Evolutionary conservation across 2,888 invertebrate species (phyloP).

Genomic region (Calliscelio sp.): DNA sequence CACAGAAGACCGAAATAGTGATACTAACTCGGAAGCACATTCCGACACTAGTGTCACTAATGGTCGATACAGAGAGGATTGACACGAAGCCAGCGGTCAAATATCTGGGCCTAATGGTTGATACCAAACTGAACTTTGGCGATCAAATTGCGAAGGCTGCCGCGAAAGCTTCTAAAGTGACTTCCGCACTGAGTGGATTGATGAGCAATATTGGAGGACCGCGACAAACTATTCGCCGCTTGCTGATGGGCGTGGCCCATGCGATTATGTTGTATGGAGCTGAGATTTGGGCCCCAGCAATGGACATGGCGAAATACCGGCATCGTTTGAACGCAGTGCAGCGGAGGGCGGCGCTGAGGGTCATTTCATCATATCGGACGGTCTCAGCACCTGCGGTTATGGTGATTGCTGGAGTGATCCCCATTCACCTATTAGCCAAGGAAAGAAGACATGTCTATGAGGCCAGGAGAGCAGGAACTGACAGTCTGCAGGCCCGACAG

Average conservation of each 20-base stretch:
- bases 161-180: not conserved
- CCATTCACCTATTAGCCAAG: no score
- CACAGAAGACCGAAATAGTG: not conserved
- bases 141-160: slow-evolving; percentile 59
- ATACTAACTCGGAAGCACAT: slow-evolving; percentile 63
- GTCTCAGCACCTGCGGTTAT: no score
- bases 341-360: slow-evolving; percentile 62
- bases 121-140: slow-evolving; percentile 52
- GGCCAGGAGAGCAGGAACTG: no score
- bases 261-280: not conserved
- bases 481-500: no score
- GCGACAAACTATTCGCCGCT: slow-evolving; percentile 7
- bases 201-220: slow-evolving; percentile 16
- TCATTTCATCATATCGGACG: slow-evolving; percentile 72
- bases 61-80: no score
- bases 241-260: slow-evolving; percentile 13
- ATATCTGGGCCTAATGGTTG: no score
- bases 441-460: no score
- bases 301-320: slow-evolving; percentile 52
- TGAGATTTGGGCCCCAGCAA: slow-evolving; percentile 26
- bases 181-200: no score
- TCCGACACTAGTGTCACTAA: slow-evolving; percentile 42
- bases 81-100: no score
- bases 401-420: no score
- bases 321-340: slow-evolving; percentile 60